Evolutionary conservation across 35 echinoderm and acorn worm species (phyloP), one percentile per base, ranked within the genome.

Genomic region (Ptychodera flava): DNA sequence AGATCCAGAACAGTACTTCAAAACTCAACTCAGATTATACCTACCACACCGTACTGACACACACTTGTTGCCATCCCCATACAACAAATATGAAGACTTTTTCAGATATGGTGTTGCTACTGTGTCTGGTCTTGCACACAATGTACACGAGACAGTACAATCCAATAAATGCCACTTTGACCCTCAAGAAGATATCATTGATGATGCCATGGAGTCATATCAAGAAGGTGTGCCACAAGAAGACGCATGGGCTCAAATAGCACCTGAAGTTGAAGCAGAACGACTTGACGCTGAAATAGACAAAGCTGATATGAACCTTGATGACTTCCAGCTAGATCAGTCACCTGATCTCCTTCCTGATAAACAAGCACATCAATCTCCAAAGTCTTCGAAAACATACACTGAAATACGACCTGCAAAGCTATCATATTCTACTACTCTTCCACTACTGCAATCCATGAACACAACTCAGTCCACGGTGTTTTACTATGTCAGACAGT

Each of bases 401-500:
- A 28, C 0, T 45, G 84, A 85, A 77, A 33, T 32, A 30, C 1
- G 16, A 1, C 1, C 1, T 37, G 1, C 14, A 53, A 2, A 29
- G 27, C 29, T 31, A 16, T 30, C 84, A 85, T 1, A 85, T 64
- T 0, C 0, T 53, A 31, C n/a, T 64, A 29, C 38, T n/a, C 32
- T 1, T 1, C 77, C 31, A 1, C 35, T 85, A 37, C 33, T 85
- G 31, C 16, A 31, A 31, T 64, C 84, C 15, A 15, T n/a, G n/a
- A 77, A 15, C 15, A 15, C n/a, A 77, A 77, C 75, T 15, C 15
- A 15, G 75, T 77, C 75, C 15, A 77, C 15, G 75, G n/a, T 90
- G 64, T 90, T 84, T 90, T 77, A 90, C 52, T 30, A 90, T 30
- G 36, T 90, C 27, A 35, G 79, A 33, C 53, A 87, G 79, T 80